phyloP scores from a whole-genome alignment of 1,140 invertebrate species.

The Medauroidea extradentata region DNA sequence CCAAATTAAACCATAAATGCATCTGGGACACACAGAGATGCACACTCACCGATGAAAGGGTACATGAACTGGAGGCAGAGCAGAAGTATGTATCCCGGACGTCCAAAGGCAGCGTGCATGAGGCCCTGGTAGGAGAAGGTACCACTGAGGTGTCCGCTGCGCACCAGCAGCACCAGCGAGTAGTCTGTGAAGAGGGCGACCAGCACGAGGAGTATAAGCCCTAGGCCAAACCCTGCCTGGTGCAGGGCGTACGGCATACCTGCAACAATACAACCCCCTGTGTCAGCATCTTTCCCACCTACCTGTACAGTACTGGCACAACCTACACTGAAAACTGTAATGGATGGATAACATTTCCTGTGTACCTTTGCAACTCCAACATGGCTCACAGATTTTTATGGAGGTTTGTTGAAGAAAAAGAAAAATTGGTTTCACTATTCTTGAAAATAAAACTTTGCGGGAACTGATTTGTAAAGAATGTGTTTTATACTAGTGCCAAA shows the following conservation, averaged over 20 bases:
- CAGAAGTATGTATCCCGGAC: constrained; percentile 71
- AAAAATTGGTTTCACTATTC: too few relatives aligned
- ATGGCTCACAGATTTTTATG: too few relatives aligned
- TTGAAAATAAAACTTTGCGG: background rate
- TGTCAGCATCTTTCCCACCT: background rate
- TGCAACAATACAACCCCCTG: constrained; percentile 25
- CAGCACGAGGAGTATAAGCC: constrained; percentile 65
- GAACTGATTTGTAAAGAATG: too few relatives aligned
- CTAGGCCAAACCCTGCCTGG: constrained; percentile 75
- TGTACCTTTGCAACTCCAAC: too few relatives aligned
- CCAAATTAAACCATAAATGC: too few relatives aligned
- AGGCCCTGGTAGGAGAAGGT: constrained; percentile 81
- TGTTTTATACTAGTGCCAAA: too few relatives aligned
- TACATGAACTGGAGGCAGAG: constrained; percentile 79
- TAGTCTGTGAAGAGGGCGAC: constrained; percentile 80
- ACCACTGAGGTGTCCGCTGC: constrained; percentile 74
- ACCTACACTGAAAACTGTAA: too few relatives aligned
- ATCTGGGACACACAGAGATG: too few relatives aligned
- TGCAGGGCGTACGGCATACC: constrained; percentile 80
- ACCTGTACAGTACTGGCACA: background rate
- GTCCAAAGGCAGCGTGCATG: constrained; percentile 77
- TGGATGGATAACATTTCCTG: too few relatives aligned
- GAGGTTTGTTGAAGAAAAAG: too few relatives aligned
- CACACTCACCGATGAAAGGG: constrained; percentile 75
- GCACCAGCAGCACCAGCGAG: constrained; percentile 76